Conservation (phyloP, 2,888 invertebrate species). For the Dromius quadrimaculatus region DNA sequence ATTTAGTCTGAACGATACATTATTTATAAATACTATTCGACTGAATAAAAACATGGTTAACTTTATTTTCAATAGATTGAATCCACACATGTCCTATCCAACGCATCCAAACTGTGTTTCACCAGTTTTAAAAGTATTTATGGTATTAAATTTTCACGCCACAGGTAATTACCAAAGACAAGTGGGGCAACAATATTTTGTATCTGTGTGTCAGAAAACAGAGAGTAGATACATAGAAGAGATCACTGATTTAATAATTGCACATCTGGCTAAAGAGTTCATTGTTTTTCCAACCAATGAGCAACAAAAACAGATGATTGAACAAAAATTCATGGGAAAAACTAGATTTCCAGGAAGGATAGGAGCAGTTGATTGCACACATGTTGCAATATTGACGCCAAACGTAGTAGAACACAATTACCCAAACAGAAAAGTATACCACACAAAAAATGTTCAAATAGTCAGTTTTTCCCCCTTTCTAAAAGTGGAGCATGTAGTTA, state of each 20-base stretch:
- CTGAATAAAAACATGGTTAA: constrained; percentile 8
- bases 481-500: too few species aligned
- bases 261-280: constrained; percentile 33
- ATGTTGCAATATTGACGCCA: constrained; percentile 54
- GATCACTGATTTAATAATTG: constrained; percentile 44
- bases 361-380: constrained; percentile 54
- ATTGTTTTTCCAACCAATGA: constrained; percentile 48
- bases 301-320: constrained; percentile 37
- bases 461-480: too few species aligned
- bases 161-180: constrained; percentile 22
- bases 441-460: constrained; percentile 55
- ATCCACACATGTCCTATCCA: not conserved
- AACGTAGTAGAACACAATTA: constrained; percentile 55
- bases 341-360: constrained; percentile 54
- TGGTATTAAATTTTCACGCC: constrained; percentile 1
- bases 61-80: not conserved
- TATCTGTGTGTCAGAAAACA: constrained; percentile 47
- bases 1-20: too few species aligned
- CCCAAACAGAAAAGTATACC: constrained; percentile 54
- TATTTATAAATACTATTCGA: too few species aligned
- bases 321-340: constrained; percentile 54
- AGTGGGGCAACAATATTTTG: not conserved
- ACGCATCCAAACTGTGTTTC: not conserved
- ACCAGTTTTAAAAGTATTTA: constrained; percentile 17
- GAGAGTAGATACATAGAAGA: constrained; percentile 45